Conservation (phyloP, 2,888 invertebrate genomes). For the Glaucopsyche alexis region DNA sequence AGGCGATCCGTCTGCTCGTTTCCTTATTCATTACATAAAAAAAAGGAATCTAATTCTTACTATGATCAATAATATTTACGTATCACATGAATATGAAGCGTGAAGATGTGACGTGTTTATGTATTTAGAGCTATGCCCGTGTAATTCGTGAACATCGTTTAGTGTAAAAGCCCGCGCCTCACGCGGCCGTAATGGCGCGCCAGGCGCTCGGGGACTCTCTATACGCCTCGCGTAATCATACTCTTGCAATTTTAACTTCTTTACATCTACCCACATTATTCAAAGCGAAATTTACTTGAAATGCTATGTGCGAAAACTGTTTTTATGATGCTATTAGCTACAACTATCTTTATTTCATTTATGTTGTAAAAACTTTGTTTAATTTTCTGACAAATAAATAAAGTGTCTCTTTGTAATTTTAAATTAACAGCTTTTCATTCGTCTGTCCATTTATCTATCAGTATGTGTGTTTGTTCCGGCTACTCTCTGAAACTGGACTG, state of each 20-base stretch:
- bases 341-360: background rate
- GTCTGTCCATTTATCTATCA: too few relatives aligned
- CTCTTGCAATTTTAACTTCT: conserved; percentile 47
- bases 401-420: too few relatives aligned
- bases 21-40: too few relatives aligned
- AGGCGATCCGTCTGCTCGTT: too few relatives aligned
- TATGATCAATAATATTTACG: too few relatives aligned
- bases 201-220: conserved; percentile 41
- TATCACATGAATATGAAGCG: conserved; percentile 26
- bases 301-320: conserved; percentile 24
- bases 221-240: conserved; percentile 42
- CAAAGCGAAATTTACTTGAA: conserved; percentile 44
- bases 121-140: conserved; percentile 40
- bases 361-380: background rate
- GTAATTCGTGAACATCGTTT: conserved; percentile 42
- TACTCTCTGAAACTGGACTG: too few relatives aligned
- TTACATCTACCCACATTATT: conserved; percentile 45
- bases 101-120: conserved; percentile 33
- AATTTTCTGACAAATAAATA: too few relatives aligned
- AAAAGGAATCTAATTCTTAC: too few relatives aligned
- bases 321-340: conserved; percentile 14
- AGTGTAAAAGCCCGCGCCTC: conserved; percentile 44
- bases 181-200: conserved; percentile 42
- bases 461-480: too few relatives aligned
- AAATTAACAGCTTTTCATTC: too few relatives aligned